phyloP scores from a whole-genome alignment of 2,888 invertebrate genomes.

The Acronicta aceris region DNA sequence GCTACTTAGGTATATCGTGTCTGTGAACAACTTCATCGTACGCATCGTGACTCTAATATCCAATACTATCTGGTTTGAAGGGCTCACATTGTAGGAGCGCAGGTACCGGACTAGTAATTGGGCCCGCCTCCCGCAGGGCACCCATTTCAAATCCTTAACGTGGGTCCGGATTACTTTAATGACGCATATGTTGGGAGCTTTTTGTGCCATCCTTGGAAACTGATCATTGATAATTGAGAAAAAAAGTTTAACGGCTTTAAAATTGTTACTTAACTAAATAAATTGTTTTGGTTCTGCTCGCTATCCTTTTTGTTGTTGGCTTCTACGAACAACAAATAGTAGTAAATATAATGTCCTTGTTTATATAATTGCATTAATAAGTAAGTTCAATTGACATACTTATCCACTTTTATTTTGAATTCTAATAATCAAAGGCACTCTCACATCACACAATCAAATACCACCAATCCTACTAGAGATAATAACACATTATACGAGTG shows the following conservation, averaged over 20 bases:
- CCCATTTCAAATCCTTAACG: conserved; percentile 77
- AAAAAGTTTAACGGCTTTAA: conserved; percentile 50
- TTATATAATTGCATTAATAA: too few species aligned
- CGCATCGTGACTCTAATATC: conserved; percentile 18
- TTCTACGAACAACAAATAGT: conserved; percentile 1
- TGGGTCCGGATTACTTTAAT: conserved; percentile 78
- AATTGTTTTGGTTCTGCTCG: conserved; percentile 8
- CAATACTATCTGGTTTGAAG: conserved; percentile 51
- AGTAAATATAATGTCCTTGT: too few species aligned
- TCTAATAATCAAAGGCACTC: too few species aligned
- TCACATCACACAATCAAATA: background rate
- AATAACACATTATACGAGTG: conserved; percentile 46
- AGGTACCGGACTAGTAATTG: conserved; percentile 78
- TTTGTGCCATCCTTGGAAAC: conserved; percentile 70
- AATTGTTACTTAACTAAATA: conserved; percentile 30
- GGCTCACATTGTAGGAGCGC: conserved; percentile 47
- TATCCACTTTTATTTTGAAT: too few species aligned
- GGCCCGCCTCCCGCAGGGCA: conserved; percentile 74
- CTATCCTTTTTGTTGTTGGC: background rate
- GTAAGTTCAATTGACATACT: too few species aligned
- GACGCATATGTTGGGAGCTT: conserved; percentile 76
- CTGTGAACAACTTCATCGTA: conserved; percentile 7
- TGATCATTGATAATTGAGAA: conserved; percentile 56
- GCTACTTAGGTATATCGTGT: background rate
- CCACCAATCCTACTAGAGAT: conserved; percentile 9